A percentile compares a stretch with the other conserved stretches of the same genome.
Conservation (phyloP, 2,888 invertebrate species). For the Cryptosula pallasiana region DNA sequence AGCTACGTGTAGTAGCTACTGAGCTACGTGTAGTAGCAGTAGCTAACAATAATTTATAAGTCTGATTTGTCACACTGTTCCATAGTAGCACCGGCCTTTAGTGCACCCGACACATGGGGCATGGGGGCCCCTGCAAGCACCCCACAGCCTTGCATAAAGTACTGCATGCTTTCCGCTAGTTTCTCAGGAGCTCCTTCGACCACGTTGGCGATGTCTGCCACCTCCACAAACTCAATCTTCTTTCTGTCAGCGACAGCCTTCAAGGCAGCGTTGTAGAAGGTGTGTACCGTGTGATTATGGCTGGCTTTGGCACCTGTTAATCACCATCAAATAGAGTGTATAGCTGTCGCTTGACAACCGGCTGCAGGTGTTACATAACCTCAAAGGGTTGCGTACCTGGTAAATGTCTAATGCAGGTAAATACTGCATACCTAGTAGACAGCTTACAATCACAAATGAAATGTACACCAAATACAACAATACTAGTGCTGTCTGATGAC, state of each 20-base stretch:
- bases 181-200: slow-evolving; percentile 74
- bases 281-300: slow-evolving; percentile 71
- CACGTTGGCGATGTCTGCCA: slow-evolving; percentile 78
- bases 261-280: slow-evolving; percentile 40
- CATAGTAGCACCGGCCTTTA: slow-evolving; percentile 3
- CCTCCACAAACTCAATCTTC: slow-evolving; percentile 74
- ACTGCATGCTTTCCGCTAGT: slow-evolving; percentile 75
- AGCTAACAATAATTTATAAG: too few species aligned
- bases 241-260: slow-evolving; percentile 62
- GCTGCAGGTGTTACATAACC: too few species aligned
- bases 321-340: too few species aligned
- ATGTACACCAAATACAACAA: too few species aligned
- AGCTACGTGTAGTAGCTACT: too few species aligned
- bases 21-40: too few species aligned
- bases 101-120: background rate
- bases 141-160: slow-evolving; percentile 84
- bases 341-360: too few species aligned
- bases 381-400: too few species aligned
- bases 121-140: slow-evolving; percentile 17
- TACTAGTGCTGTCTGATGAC: too few species aligned
- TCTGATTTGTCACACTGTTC: background rate
- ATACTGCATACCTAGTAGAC: too few species aligned
- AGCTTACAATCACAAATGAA: too few species aligned
- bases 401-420: too few species aligned
- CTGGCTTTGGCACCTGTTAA: slow-evolving; percentile 68